phyloP scores from a whole-genome alignment of 1,140 invertebrate genomes.

The Cyrtorhinus lividipennis region DNA sequence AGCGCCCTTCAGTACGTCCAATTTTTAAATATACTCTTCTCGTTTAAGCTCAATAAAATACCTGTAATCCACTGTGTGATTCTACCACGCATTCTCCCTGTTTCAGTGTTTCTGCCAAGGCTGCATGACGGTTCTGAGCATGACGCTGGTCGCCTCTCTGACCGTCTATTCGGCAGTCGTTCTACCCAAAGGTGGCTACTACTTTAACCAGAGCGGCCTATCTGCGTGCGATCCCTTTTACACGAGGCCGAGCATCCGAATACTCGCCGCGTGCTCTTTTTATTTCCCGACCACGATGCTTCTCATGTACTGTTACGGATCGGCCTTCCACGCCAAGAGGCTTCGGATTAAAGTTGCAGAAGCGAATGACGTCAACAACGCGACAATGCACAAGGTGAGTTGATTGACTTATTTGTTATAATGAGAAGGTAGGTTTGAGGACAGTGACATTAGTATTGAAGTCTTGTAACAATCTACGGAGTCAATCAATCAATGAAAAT shows the following conservation, averaged over 20 bases:
- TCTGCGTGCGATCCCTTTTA: conserved; percentile 77
- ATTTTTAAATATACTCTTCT: neutral
- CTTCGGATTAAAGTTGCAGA: conserved; percentile 40
- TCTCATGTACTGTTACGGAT: conserved; percentile 77
- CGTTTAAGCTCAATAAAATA: too few species aligned
- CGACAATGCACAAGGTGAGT: neutral
- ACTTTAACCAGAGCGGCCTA: conserved; percentile 68
- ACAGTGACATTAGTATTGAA: too few species aligned
- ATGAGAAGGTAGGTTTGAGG: too few species aligned
- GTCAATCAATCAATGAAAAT: too few species aligned
- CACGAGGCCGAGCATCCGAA: conserved; percentile 53
- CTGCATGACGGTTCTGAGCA: conserved; percentile 62
- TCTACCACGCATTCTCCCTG: too few species aligned
- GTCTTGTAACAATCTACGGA: too few species aligned
- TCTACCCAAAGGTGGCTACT: conserved; percentile 62
- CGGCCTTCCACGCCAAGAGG: conserved; percentile 72
- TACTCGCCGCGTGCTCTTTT: conserved; percentile 66
- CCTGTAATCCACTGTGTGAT: conserved; percentile 1
- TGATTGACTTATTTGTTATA: too few species aligned
- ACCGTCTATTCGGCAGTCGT: conserved; percentile 64
- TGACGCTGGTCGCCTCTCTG: conserved; percentile 66
- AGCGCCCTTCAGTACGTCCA: neutral
- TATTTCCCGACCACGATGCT: conserved; percentile 81
- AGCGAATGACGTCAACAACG: neutral
- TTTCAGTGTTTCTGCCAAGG: conserved; percentile 40